Evolutionary conservation across 2,797 vertebrate species (phyloP).

Genomic region (Ataeniobius toweri): DNA sequence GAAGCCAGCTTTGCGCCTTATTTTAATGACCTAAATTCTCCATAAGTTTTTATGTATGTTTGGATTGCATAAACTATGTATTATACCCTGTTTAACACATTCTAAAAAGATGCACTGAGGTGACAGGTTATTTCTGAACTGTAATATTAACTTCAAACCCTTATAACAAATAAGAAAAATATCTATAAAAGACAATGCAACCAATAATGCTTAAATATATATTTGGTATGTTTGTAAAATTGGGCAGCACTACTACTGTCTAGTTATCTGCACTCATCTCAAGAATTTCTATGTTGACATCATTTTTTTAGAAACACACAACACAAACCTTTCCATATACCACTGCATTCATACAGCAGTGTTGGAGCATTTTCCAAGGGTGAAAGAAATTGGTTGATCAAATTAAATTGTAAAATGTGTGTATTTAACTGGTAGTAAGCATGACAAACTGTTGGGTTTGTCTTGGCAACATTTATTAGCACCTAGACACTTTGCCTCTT

Average conservation of each 20-base stretch:
- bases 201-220: background rate
- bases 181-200: background rate
- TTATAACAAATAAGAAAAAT: background rate
- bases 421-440: background rate
- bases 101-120: too few relatives aligned
- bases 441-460: background rate
- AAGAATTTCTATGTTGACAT: background rate
- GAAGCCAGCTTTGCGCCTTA: constrained; percentile 31
- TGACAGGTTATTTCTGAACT: background rate
- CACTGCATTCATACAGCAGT: background rate
- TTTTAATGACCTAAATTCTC: constrained; percentile 5
- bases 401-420: background rate
- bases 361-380: background rate
- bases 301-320: background rate
- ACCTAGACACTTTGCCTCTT: background rate
- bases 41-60: background rate
- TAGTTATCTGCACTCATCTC: background rate
- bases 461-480: background rate
- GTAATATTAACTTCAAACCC: background rate
- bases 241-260: background rate
- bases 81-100: background rate
- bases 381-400: background rate
- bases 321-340: background rate
- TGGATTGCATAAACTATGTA: background rate
- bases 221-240: too few relatives aligned